Evolutionary conservation across 2,113 vertebrate species (phyloP).

Genomic region (Phalacrocorax pelagicus): DNA sequence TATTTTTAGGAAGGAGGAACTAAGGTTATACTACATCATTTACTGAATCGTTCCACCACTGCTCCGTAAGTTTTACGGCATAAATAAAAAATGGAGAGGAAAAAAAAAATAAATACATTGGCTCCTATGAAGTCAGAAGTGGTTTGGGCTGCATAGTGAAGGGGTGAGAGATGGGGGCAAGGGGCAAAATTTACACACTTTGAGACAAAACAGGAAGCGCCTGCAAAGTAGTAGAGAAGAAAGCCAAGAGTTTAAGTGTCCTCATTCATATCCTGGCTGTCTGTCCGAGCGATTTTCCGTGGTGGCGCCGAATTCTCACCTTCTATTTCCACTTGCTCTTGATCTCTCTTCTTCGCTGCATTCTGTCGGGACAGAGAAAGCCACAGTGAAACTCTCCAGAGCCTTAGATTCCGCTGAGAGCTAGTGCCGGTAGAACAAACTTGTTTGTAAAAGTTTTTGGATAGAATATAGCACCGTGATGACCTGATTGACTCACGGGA

Average conservation of each 20-base stretch:
- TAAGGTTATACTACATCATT: constrained; percentile 25
- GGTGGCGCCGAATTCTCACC: constrained; percentile 91
- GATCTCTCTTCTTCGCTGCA: constrained; percentile 90
- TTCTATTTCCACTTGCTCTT: constrained; percentile 85
- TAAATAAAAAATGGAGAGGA: constrained; percentile 68
- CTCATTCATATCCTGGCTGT: constrained; percentile 98
- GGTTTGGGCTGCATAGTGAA: constrained; percentile 56
- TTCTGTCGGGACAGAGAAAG: constrained; percentile 74
- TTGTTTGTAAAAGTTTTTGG: not conserved
- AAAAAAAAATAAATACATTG: constrained; percentile 78
- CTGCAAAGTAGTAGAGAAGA: not conserved
- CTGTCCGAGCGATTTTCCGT: constrained; percentile 93
- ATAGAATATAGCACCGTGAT: rapidly evolving
- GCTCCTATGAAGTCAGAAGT: constrained; percentile 71
- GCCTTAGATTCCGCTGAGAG: not conserved
- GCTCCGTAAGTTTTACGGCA: constrained; percentile 46
- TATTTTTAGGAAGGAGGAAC: constrained; percentile 52
- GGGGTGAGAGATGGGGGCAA: not conserved
- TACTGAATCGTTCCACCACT: constrained; percentile 33
- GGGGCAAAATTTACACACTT: constrained; percentile 51
- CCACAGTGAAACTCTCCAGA: not conserved
- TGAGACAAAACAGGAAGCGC: constrained; percentile 52
- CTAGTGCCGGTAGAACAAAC: rapidly evolving
- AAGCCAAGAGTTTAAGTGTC: constrained; percentile 84
- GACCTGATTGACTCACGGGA: not conserved